Evolutionary conservation across 2,888 invertebrate species (phyloP), one percentile per base, ranked within the genome.

Genomic region (Drosophila austrosaltans): DNA sequence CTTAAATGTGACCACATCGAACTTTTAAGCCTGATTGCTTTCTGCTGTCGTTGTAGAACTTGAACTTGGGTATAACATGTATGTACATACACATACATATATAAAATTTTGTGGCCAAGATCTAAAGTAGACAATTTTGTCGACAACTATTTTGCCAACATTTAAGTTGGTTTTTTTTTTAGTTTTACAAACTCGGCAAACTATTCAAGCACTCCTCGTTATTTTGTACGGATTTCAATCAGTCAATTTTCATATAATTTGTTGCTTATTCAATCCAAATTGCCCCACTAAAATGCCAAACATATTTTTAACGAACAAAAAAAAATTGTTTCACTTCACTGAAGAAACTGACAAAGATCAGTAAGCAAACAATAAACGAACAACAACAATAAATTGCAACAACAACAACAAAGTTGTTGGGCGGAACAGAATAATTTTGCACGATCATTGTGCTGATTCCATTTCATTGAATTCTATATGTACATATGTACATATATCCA

Each of bases 311-410:
- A 22, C 4, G 25, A 25, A 48, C 59, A 76, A 59, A 60, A 70
- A 62, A 60, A 77, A 82, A 82, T 63, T 72, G 81, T 81, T 81
- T 79, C 85, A 85, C 79, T 85, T 84, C 82, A 74, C 60, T 81
- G 70, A 82, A 39, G 53, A 71, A 76, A 69, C 20, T 70, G 36
- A 74, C 48, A 48, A 48, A 48, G 48, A 48, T 48, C 48, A 48
- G 48, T 48, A 48, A 25, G 48, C 48, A 65, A 54, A 66, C 48
- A 71, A 67, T 7, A 53, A 78, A 69, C 56, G 67, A 53, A 53
- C 53, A 53, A 39, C 28, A 30, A 25, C 7, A 64, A 54, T 40
- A 72, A 61, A 20, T 53, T 25, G 16, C 10, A 64, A 54, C 60
- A 75, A 61, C 69, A 76, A 32, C 42, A 28, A 69, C 72, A 73